These are phyloP conservation scores for Orestias chungarensis DNA, from an alignment of 2,797 vertebrate genomes.

Conservation along the genomic window DNA sequence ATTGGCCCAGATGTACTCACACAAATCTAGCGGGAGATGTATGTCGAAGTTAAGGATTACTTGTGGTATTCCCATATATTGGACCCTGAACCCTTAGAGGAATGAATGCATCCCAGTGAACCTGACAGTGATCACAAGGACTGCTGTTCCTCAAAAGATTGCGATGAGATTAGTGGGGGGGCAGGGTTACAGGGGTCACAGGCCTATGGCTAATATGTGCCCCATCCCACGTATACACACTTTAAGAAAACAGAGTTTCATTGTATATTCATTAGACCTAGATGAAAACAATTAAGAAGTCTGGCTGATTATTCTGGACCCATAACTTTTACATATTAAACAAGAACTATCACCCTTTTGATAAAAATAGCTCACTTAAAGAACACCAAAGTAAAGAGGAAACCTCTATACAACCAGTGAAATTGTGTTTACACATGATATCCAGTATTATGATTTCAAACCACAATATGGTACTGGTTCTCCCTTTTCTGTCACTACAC, in stretches of 20 bases:
- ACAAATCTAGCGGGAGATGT: conserved; percentile 58
- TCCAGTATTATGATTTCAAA: neutral
- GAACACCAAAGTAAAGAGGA: neutral
- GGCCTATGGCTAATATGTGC: conserved; percentile 38
- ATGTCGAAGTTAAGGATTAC: conserved; percentile 62
- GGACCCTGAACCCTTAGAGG: conserved; percentile 40
- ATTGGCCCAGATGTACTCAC: conserved; percentile 45
- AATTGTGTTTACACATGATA: neutral
- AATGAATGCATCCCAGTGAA: conserved; percentile 56
- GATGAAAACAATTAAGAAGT: conserved; percentile 47
- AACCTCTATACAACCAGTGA: conserved; percentile 13
- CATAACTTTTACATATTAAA: neutral
- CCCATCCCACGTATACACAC: conserved; percentile 30
- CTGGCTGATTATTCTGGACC: conserved; percentile 44
- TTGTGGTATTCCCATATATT: conserved; percentile 55
- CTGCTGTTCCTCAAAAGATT: conserved; percentile 70
- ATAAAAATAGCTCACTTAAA: conserved; percentile 19
- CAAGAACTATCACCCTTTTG: neutral
- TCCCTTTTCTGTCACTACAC: neutral
- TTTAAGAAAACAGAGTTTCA: conserved; percentile 39
- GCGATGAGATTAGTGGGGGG: conserved; percentile 66
- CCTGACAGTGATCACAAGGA: conserved; percentile 71
- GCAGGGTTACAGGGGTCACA: conserved; percentile 55
- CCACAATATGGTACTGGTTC: neutral
- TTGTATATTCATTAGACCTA: conserved; percentile 63